Conservation (phyloP, 1,140 invertebrate genomes). For the Saccostrea echinata region DNA sequence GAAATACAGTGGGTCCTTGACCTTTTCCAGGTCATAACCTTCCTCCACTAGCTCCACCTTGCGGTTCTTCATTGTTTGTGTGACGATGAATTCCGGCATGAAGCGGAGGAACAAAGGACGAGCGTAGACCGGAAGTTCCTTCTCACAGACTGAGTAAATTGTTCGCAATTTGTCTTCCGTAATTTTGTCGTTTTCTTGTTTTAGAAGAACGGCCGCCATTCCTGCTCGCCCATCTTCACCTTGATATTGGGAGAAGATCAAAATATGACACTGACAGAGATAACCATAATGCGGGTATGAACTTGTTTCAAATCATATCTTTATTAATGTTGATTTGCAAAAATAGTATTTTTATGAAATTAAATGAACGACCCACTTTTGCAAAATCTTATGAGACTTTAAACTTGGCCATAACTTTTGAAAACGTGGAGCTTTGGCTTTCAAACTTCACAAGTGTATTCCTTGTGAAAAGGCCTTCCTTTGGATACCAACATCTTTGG, state of each 20-base stretch:
- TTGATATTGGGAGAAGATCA: not conserved
- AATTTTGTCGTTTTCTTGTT: constrained; percentile 56
- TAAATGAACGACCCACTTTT: too few relatives aligned
- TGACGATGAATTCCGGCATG: constrained; percentile 49
- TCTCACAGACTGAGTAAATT: constrained; percentile 61
- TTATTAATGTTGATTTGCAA: too few relatives aligned
- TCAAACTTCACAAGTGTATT: too few relatives aligned
- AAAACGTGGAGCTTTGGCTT: too few relatives aligned
- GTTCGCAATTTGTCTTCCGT: constrained; percentile 56
- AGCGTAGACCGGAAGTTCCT: constrained; percentile 89
- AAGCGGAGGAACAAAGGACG: constrained; percentile 91
- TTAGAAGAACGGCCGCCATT: constrained; percentile 91
- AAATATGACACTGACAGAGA: not conserved
- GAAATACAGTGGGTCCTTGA: constrained; percentile 90
- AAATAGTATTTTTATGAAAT: too few relatives aligned
- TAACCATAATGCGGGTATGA: too few relatives aligned
- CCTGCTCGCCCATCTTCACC: constrained; percentile 93
- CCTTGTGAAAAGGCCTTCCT: too few relatives aligned
- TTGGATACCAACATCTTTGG: too few relatives aligned
- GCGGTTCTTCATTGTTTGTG: constrained; percentile 61
- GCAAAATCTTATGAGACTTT: too few relatives aligned
- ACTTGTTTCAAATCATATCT: too few relatives aligned
- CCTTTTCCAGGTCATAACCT: constrained; percentile 89
- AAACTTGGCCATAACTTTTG: too few relatives aligned
- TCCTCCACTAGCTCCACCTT: constrained; percentile 89